Percentiles rank a stretch among this genome's conserved stretches.
phyloP scores from a whole-genome alignment of 1,140 invertebrate species.

The Dendroctonus ponderosae region DNA sequence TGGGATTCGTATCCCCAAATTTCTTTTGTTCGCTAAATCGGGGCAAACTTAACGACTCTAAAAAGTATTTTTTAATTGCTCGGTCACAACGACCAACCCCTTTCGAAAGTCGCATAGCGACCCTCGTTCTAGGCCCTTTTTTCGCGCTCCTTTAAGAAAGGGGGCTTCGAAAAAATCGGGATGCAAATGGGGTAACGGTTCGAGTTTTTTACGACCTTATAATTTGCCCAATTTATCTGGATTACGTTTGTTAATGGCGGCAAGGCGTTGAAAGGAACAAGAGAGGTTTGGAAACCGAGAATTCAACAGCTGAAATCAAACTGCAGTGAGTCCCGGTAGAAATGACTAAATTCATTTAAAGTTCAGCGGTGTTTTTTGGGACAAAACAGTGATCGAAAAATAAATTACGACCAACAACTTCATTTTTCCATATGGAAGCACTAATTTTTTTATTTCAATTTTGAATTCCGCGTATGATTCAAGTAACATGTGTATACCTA shows the following conservation, averaged over 20 bases:
- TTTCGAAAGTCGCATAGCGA: slow-evolving; percentile 2
- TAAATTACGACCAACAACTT: too few relatives aligned
- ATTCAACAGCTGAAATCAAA: too few relatives aligned
- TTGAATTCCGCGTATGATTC: too few relatives aligned
- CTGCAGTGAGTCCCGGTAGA: too few relatives aligned
- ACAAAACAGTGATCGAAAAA: too few relatives aligned
- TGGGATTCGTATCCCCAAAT: neutral
- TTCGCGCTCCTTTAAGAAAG: slow-evolving; percentile 1
- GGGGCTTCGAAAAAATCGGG: slow-evolving; percentile 12
- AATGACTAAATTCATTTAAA: too few relatives aligned
- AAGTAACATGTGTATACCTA: too few relatives aligned
- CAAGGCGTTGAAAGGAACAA: too few relatives aligned
- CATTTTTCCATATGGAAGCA: too few relatives aligned
- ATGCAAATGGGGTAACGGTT: slow-evolving; percentile 15
- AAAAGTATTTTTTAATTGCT: slow-evolving; percentile 20
- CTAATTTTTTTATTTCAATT: too few relatives aligned
- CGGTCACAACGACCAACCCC: slow-evolving; percentile 10
- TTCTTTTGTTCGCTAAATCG: slow-evolving; percentile 8
- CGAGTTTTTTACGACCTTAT: slow-evolving; percentile 15
- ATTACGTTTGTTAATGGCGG: slow-evolving; percentile 6
- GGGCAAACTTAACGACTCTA: neutral
- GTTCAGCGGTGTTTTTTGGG: too few relatives aligned
- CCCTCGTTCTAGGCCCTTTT: neutral
- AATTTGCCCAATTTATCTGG: slow-evolving; percentile 21
- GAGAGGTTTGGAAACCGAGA: too few relatives aligned